Evolutionary conservation across 2,888 invertebrate genomes (phyloP), one percentile per base, ranked within the genome.

Genomic region (Choristoneura rosaceana): DNA sequence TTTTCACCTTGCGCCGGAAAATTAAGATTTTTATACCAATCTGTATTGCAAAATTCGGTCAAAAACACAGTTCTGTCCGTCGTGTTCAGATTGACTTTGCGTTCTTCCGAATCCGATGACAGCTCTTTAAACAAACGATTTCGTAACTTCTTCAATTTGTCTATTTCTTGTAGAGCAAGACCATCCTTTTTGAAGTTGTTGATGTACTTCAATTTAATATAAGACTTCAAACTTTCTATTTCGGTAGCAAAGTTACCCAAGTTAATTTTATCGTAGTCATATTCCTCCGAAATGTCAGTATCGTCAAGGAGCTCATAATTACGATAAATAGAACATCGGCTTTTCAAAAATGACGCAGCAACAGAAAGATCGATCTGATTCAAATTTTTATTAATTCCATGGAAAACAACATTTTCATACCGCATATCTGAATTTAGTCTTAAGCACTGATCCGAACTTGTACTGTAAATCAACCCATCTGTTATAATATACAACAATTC

Each of bases 161-260:
- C 80, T 7, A 85, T 84, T 81, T 86, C 86, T 58, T 45, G 34
- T 4, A 83, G 74, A 74, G 81, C 78, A 4, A n/a, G n/a, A 25
- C 69, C 71, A 55, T 82, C 62, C 4, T 50, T 59, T 76, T 81
- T 78, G 0, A 33, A 41, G 69, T 67, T 76, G 34, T 74, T 81
- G 5, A 86, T 78, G 43, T 76, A 85, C 74, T 85, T 86, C 9
- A 84, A 75, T 69, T 76, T 83, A 9, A 86, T 84, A 66, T 86
- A 86, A 65, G 86, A 85, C 47, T 78, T 81, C 17, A 86, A 70
- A 15, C 69, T 60, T 5, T 85, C 78, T 76, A 77, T 85, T 75
- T 83, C 80, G 0, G 34, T 17, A 14, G 4, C 59, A 78, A 84
- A 86, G 62, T 84, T 86, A 4, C 79, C 71, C 4, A 77, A 8